Conservation (phyloP, 2,888 invertebrate genomes). For the Teleogryllus oceanicus region DNA sequence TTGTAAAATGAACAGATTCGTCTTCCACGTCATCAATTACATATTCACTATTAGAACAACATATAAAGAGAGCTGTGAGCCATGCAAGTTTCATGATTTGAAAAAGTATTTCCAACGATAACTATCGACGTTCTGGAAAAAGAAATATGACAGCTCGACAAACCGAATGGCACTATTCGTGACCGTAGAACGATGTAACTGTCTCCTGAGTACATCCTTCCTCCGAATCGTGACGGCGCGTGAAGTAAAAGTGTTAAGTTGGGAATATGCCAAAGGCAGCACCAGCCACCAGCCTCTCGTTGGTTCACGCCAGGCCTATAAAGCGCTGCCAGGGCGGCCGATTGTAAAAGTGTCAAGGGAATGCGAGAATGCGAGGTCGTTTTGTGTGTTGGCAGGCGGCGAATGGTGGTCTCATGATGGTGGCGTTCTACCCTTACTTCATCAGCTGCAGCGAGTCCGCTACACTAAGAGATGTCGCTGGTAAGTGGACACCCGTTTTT, state of each 20-base stretch:
- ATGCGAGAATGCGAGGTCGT: neutral
- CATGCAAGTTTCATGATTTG: too few species aligned
- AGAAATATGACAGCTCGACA: too few species aligned
- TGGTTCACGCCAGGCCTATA: neutral
- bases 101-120: too few species aligned
- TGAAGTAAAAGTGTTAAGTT: neutral
- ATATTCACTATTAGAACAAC: too few species aligned
- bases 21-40: too few species aligned
- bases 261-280: neutral
- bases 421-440: slow-evolving; percentile 61
- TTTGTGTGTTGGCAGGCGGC: slow-evolving; percentile 50
- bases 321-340: neutral
- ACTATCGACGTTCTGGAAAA: too few species aligned
- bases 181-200: too few species aligned
- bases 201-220: too few species aligned
- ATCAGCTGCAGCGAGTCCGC: slow-evolving; percentile 58
- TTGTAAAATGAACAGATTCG: too few species aligned
- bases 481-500: slow-evolving; percentile 46
- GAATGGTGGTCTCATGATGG: slow-evolving; percentile 63
- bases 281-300: neutral
- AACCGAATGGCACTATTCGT: too few species aligned
- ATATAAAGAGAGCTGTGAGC: too few species aligned
- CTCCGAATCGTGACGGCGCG: too few species aligned
- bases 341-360: neutral
- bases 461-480: slow-evolving; percentile 58